Evolutionary conservation across 2,888 invertebrate genomes (phyloP).

Genomic region (Drosophila putrida): DNA sequence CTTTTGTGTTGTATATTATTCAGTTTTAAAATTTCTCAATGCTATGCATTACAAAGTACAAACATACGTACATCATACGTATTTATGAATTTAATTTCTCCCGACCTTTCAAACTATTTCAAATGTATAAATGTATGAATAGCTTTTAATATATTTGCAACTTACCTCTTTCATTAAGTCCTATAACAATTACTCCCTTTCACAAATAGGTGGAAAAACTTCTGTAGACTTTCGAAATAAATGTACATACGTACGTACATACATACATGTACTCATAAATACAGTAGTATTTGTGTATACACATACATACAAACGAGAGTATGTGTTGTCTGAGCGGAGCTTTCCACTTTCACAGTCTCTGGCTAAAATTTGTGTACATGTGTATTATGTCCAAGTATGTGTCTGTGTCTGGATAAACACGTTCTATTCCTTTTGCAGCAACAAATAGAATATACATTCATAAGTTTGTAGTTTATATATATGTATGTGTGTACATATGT

Average conservation of each 20-base stretch:
- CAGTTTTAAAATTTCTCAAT: conserved; percentile 7
- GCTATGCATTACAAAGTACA: not conserved
- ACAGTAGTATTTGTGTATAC: conserved; percentile 22
- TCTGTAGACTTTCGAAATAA: conserved; percentile 56
- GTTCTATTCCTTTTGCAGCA: conserved; percentile 53
- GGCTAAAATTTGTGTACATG: conserved; percentile 47
- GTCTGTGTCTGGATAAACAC: conserved; percentile 36
- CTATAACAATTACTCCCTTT: conserved; percentile 70
- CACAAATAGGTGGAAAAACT: conserved; percentile 61
- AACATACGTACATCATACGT: not conserved
- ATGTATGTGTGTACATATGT: conserved; percentile 8
- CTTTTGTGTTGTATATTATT: conserved; percentile 7
- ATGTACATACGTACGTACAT: conserved; percentile 21
- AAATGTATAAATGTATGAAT: conserved; percentile 8
- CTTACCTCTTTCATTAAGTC: conserved; percentile 77
- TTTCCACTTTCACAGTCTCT: conserved; percentile 62
- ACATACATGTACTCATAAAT: conserved; percentile 25
- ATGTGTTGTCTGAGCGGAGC: conserved; percentile 47
- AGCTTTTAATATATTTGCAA: conserved; percentile 22
- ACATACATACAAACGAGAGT: conserved; percentile 24
- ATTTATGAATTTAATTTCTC: not conserved
- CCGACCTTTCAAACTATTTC: not conserved
- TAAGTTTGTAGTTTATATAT: conserved; percentile 19
- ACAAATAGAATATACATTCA: conserved; percentile 23
- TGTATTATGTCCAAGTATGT: conserved; percentile 26